Evolutionary conservation across 1,140 invertebrate genomes (phyloP).

Genomic region (Apis florea): DNA sequence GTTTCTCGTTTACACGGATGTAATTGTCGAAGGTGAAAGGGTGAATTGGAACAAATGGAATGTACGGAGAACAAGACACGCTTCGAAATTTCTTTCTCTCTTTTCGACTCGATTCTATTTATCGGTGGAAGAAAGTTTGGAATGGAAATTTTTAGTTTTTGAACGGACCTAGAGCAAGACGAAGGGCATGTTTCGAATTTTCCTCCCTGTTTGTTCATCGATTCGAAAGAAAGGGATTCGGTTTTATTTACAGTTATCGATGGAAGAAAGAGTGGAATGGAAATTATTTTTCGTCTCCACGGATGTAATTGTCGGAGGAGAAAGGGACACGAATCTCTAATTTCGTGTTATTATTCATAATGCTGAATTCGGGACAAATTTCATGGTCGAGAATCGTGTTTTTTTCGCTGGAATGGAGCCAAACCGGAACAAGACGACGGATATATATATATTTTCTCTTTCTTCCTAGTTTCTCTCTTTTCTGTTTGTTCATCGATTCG

Average conservation of each 20-base stretch:
- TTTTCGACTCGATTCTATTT: background rate
- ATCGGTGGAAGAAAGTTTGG: too few species aligned
- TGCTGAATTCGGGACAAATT: background rate
- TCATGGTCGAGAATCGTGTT: background rate
- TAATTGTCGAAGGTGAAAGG: background rate
- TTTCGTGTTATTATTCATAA: conserved; percentile 12
- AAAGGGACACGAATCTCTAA: background rate
- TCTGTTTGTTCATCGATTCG: background rate
- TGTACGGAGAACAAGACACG: background rate
- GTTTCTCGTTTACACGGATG: background rate
- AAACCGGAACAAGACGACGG: background rate
- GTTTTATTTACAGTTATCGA: background rate
- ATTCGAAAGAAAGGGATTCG: background rate
- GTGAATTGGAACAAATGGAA: background rate
- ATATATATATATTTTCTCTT: background rate
- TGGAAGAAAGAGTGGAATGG: background rate
- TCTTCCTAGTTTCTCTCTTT: background rate
- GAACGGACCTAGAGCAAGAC: too few species aligned
- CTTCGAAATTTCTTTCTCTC: background rate
- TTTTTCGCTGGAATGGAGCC: background rate
- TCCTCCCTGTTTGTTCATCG: background rate
- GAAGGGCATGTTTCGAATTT: too few species aligned
- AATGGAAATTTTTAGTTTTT: too few species aligned
- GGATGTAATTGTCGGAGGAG: conserved; percentile 6
- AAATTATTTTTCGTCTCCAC: background rate